A percentile compares a stretch with the other conserved stretches of the same genome.
Conservation (phyloP, 37 sponge, comb jelly and placozoan genomes). For the Cliona cf. orientalis region DNA sequence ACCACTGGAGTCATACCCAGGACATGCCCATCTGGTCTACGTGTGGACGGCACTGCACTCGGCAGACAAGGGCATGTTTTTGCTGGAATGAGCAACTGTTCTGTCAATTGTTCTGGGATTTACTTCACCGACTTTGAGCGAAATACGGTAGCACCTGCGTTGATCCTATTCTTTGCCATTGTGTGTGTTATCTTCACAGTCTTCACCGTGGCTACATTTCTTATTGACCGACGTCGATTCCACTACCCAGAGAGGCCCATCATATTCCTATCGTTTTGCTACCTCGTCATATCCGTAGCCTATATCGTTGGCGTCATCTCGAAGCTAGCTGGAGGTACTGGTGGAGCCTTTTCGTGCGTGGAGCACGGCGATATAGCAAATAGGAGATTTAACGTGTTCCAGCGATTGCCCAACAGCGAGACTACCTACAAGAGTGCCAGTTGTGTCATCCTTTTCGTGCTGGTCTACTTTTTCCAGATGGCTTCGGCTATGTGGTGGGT, state of each 20-base stretch:
- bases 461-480: conserved; percentile 85
- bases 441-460: conserved; percentile 79
- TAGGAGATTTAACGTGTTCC: conserved; percentile 32
- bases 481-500: conserved; percentile 88
- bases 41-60: neutral
- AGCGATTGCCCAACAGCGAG: conserved; percentile 54
- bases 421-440: conserved; percentile 51
- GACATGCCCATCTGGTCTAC: conserved; percentile 1
- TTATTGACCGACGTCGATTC: conserved; percentile 86
- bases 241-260: conserved; percentile 95
- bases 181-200: conserved; percentile 79
- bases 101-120: conserved; percentile 44
- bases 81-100: conserved; percentile 53
- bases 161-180: conserved; percentile 71
- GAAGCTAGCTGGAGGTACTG: conserved; percentile 45
- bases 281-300: conserved; percentile 75
- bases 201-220: conserved; percentile 85
- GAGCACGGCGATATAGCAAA: neutral
- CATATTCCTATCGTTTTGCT: conserved; percentile 82
- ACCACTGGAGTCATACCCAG: neutral
- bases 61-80: conserved; percentile 41
- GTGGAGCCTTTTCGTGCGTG: conserved; percentile 58
- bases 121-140: conserved; percentile 52
- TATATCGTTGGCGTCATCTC: conserved; percentile 80
- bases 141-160: conserved; percentile 51